phyloP scores from a whole-genome alignment of 2,888 invertebrate genomes.

The Caenorhabditis doughertyi region DNA sequence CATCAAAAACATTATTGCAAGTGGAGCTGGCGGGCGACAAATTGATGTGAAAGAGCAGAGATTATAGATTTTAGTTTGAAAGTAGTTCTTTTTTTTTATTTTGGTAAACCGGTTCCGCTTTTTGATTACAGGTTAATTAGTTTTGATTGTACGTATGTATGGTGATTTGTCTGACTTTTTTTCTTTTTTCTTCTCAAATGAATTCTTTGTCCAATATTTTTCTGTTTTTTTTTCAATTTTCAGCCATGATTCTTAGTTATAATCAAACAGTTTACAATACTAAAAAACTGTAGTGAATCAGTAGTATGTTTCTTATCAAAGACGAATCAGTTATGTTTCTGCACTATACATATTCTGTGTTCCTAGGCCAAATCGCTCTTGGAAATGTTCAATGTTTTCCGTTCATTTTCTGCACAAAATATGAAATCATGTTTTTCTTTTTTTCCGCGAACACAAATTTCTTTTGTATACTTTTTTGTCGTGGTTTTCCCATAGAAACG shows the following conservation, averaged over 20 bases:
- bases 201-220: too few species aligned
- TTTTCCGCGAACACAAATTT: background rate
- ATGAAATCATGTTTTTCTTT: background rate
- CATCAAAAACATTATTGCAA: conserved; percentile 73
- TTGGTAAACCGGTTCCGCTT: conserved; percentile 57
- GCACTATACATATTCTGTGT: too few species aligned
- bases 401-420: too few species aligned
- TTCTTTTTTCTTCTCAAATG: background rate
- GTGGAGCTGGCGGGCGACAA: conserved; percentile 67
- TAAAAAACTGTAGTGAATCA: too few species aligned
- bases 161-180: conserved; percentile 43
- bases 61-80: conserved; percentile 32
- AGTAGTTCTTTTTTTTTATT: conserved; percentile 17
- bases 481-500: background rate
- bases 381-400: too few species aligned
- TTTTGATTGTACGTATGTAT: conserved; percentile 44
- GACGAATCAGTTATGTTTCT: too few species aligned
- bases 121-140: conserved; percentile 57
- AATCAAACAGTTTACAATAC: too few species aligned
- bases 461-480: background rate
- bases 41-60: conserved; percentile 63
- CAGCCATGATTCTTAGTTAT: too few species aligned
- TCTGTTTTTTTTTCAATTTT: too few species aligned
- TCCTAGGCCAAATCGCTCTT: too few species aligned
- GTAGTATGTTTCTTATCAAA: too few species aligned